Base-by-base conservation (phyloP, 2,113 vertebrate genomes). In the Mormyrus lacerda region DNA sequence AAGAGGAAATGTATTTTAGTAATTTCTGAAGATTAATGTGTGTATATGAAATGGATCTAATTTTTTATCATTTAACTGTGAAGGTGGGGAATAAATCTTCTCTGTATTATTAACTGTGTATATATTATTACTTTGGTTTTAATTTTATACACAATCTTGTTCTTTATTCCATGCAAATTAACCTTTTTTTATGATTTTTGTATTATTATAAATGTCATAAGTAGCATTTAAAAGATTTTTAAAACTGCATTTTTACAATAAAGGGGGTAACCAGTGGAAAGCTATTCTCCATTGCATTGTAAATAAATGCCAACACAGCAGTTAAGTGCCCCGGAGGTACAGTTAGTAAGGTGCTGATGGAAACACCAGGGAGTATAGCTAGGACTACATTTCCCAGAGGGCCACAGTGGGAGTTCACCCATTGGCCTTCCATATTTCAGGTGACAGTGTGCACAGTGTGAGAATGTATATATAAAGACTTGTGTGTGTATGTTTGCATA, bases 121-220 rank as follows among this genome's bases (percentile, higher is more conserved):
- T 87, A 35, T 87, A 53, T 87, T 86, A 53, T 86, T 87, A 53
- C 50, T 87, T 35, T 84, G 44, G 19, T 47, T 84, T 84, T 87
- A 53, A 87, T 87, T 87, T 87, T 55, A 87, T 39, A 87, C 27
- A 53, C 13, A 7, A 13, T 31, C 48, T 53, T 51, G 48, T 55
- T 19, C 50, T 86, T 86, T 50, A 17, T 86, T 51, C 31, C 47
- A 55, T 19, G 4, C 13, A 55, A 51, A 87, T 87, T 55, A 53
- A 51, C 85, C 85, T 39, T 87, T 11, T 53, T 69, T 53, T 55
- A 31, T 87, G 24, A 35, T 53, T 55, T 87, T n/a, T 11, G 1
- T 53, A 87, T 51, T 53, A 55, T 42, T 87, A 53, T 87, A 87
- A 87, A 87, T 53, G 47, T 87, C 21, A 8, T 55, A 87, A 50